phyloP scores from a whole-genome alignment of 2,797 vertebrate species.

The Chiloscyllium punctatum region DNA sequence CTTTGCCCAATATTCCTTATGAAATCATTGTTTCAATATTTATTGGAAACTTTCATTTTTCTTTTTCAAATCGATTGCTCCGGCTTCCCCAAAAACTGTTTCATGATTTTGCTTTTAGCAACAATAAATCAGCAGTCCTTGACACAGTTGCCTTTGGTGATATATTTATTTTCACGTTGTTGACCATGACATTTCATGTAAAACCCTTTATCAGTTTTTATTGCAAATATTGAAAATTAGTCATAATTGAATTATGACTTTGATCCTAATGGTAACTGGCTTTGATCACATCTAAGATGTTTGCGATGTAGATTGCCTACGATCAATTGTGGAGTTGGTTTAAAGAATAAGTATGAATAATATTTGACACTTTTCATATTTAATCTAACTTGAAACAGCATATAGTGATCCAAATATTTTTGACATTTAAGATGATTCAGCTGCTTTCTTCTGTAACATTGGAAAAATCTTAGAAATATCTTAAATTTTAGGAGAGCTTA shows the following conservation, averaged over 20 bases:
- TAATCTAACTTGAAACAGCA: not conserved
- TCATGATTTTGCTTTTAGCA: not conserved
- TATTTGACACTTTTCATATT: not conserved
- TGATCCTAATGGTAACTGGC: not conserved
- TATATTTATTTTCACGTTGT: not conserved
- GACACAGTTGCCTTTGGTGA: not conserved
- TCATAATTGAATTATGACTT: not conserved
- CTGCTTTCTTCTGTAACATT: not conserved
- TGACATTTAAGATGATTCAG: not conserved
- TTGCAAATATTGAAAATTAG: not conserved
- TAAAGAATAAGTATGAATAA: not conserved
- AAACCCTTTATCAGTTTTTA: not conserved
- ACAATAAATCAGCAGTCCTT: not conserved
- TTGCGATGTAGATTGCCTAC: not conserved
- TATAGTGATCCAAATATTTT: not conserved
- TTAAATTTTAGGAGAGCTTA: not conserved
- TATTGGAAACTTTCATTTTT: not conserved
- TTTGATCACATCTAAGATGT: not conserved
- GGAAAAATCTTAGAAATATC: not conserved
- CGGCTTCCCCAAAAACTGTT: not conserved
- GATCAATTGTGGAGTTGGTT: not conserved
- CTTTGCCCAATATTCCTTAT: not conserved
- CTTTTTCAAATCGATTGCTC: not conserved
- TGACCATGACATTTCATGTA: not conserved
- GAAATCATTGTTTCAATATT: not conserved